Evolutionary conservation across 2,888 invertebrate species (phyloP).

Genomic region (Heliconius hortense): DNA sequence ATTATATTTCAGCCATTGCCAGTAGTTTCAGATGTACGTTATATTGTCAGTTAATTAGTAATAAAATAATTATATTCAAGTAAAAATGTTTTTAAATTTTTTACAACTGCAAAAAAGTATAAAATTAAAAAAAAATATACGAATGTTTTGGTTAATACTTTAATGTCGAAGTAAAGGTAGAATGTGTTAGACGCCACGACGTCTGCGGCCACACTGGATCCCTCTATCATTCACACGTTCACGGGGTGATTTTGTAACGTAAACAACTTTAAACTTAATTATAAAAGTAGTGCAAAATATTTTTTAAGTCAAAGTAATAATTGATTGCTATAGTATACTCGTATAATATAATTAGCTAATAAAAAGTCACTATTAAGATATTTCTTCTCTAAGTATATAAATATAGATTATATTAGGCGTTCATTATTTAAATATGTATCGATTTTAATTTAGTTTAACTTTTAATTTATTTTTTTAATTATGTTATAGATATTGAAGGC

Average conservation of each 20-base stretch:
- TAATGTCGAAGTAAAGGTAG: conserved; percentile 19
- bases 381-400: neutral
- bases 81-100: neutral
- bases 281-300: too few relatives aligned
- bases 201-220: conserved; percentile 33
- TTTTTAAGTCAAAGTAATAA: too few relatives aligned
- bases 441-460: neutral
- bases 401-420: too few relatives aligned
- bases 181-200: conserved; percentile 34
- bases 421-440: too few relatives aligned
- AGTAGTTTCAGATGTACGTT: too few relatives aligned
- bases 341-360: neutral
- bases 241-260: conserved; percentile 23
- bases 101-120: neutral
- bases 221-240: conserved; percentile 27
- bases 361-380: neutral
- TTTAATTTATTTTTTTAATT: neutral
- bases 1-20: too few relatives aligned
- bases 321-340: too few relatives aligned
- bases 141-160: conserved; percentile 6
- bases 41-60: too few relatives aligned
- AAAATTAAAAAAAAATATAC: too few relatives aligned
- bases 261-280: conserved; percentile 2
- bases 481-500: neutral
- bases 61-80: too few relatives aligned